Evolutionary conservation across 1,140 invertebrate species (phyloP).

Genomic region (Tetragnatha versicolor): DNA sequence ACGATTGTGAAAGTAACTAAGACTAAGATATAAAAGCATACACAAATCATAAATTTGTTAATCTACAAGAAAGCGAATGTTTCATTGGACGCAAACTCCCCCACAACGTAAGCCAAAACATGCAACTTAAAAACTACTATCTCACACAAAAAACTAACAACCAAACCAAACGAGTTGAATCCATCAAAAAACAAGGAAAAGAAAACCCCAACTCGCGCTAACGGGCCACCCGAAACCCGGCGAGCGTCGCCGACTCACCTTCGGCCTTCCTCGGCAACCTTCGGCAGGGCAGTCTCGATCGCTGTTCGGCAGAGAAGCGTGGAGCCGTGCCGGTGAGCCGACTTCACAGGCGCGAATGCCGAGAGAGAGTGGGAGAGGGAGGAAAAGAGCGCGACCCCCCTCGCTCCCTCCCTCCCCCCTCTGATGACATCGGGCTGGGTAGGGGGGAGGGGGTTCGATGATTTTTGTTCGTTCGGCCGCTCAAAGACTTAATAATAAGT

Average conservation of each 20-base stretch:
- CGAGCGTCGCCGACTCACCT: neutral
- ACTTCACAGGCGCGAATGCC: constrained; percentile 50
- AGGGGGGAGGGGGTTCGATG: constrained; percentile 33
- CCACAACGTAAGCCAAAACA: too few relatives aligned
- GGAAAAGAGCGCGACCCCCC: constrained; percentile 10
- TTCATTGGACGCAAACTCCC: too few relatives aligned
- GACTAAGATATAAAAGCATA: too few relatives aligned
- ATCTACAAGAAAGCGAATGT: too few relatives aligned
- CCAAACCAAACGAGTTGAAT: too few relatives aligned
- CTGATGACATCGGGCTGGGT: neutral
- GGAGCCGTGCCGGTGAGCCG: constrained; percentile 22
- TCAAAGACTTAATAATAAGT: too few relatives aligned
- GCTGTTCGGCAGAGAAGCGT: neutral
- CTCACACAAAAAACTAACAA: too few relatives aligned
- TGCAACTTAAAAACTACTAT: too few relatives aligned
- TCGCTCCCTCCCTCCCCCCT: constrained; percentile 7
- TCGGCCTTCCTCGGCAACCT: too few relatives aligned
- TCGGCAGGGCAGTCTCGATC: constrained; percentile 5
- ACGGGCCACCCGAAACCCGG: neutral
- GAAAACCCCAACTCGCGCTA: neutral
- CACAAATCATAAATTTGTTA: too few relatives aligned
- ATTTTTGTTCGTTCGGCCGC: constrained; percentile 8
- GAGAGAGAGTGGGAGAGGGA: neutral
- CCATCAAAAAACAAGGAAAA: neutral
- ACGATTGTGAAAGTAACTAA: too few relatives aligned